Conservation (phyloP, 2,888 invertebrate genomes). For the Fragum whitleyi region DNA sequence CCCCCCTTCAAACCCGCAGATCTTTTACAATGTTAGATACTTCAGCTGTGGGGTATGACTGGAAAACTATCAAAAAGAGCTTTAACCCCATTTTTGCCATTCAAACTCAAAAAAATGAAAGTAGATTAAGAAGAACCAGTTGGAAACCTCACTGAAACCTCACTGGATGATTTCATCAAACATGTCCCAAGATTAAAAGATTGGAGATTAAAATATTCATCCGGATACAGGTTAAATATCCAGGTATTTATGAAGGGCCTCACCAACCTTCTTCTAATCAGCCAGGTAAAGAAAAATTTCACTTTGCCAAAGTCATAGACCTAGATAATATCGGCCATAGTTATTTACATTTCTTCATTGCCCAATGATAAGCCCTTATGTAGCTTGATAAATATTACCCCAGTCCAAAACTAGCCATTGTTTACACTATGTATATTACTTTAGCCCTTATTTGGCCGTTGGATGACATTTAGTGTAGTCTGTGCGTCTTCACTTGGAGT, state of each 20-base stretch:
- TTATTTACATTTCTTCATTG: conserved; percentile 30
- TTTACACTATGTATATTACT: conserved; percentile 27
- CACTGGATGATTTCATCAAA: too few relatives aligned
- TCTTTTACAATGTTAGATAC: too few relatives aligned
- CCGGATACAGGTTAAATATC: too few relatives aligned
- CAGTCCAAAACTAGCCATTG: conserved; percentile 14
- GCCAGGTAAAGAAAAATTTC: conserved; percentile 24
- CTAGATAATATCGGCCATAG: conserved; percentile 13
- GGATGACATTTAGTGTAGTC: conserved; percentile 21
- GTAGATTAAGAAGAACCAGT: too few relatives aligned
- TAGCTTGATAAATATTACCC: conserved; percentile 17
- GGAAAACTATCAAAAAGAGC: too few relatives aligned
- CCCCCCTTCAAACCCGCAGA: too few relatives aligned
- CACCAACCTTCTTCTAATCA: conserved; percentile 13
- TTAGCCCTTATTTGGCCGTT: conserved; percentile 20
- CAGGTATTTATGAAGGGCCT: neutral
- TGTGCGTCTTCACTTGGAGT: neutral
- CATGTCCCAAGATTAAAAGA: too few relatives aligned
- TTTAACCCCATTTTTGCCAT: too few relatives aligned
- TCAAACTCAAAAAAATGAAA: too few relatives aligned
- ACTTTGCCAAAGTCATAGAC: conserved; percentile 20
- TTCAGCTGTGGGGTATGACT: too few relatives aligned
- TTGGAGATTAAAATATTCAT: too few relatives aligned
- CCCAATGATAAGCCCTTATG: conserved; percentile 24
- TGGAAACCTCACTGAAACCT: too few relatives aligned